Evolutionary conservation across 2,113 vertebrate genomes (phyloP).

Genomic region (Phylloscopus trochiloides): DNA sequence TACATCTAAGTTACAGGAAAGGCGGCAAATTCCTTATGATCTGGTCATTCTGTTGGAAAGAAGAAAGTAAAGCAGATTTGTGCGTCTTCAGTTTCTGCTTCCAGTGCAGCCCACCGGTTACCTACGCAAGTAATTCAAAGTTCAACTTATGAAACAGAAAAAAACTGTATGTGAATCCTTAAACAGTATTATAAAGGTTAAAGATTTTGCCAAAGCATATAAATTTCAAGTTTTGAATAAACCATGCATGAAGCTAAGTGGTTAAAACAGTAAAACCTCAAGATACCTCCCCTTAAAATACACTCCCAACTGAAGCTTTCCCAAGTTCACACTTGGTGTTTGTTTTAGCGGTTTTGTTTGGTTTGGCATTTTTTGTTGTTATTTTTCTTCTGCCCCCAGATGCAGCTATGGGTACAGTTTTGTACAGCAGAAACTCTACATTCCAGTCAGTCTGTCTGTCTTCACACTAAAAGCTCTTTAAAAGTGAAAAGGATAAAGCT

Average conservation of each 20-base stretch:
- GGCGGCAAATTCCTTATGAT: not conserved
- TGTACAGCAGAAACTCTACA: not conserved
- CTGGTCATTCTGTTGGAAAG: constrained; percentile 20
- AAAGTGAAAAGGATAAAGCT: not conserved
- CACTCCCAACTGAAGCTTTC: not conserved
- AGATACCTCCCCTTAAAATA: not conserved
- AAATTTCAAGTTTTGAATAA: not conserved
- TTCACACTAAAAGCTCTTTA: not conserved
- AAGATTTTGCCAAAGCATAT: not conserved
- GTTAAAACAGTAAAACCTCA: not conserved
- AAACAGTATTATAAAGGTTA: not conserved
- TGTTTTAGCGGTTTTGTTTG: not conserved
- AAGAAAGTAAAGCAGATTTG: constrained; percentile 35
- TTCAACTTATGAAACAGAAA: not conserved
- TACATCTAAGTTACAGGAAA: not conserved
- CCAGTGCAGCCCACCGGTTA: not conserved
- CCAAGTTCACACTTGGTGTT: not conserved
- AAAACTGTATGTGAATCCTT: not conserved
- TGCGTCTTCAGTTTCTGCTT: not conserved
- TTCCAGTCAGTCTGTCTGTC: not conserved
- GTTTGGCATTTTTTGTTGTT: not conserved
- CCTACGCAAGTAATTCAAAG: constrained; percentile 6
- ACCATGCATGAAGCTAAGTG: not conserved
- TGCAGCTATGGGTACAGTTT: not conserved
- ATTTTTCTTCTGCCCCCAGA: not conserved